phyloP scores from a whole-genome alignment of 1,140 invertebrate genomes.

The Musca vetustissima region DNA sequence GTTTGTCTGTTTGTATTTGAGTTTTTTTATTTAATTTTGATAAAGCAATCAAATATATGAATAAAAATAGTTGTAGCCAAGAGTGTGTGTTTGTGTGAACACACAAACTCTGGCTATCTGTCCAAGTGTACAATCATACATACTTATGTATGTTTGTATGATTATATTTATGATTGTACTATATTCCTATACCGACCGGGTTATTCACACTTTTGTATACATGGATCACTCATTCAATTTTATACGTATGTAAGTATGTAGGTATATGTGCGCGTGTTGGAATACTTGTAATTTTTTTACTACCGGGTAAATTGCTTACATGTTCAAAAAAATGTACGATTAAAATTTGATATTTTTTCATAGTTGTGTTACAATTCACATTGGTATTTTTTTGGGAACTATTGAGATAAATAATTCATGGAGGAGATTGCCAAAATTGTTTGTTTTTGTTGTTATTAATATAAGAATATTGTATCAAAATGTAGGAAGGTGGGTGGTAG shows the following conservation, averaged over 20 bases:
- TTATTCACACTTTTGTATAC: background rate
- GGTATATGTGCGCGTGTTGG: background rate
- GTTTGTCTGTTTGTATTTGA: background rate
- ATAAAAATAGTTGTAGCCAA: background rate
- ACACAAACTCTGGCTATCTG: background rate
- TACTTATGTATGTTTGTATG: constrained; percentile 3
- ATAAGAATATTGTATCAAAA: too few relatives aligned
- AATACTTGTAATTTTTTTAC: background rate
- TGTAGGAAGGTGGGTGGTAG: too few relatives aligned
- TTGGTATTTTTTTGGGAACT: too few relatives aligned
- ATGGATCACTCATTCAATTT: background rate
- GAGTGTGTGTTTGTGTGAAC: background rate
- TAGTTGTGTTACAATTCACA: background rate
- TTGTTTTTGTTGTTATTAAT: too few relatives aligned
- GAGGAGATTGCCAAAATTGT: too few relatives aligned
- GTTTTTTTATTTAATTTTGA: constrained; percentile 14
- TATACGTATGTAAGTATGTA: background rate
- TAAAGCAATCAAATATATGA: constrained; percentile 17
- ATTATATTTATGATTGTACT: background rate
- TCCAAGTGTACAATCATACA: background rate
- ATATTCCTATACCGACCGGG: too few relatives aligned
- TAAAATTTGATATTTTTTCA: background rate
- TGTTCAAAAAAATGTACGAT: background rate
- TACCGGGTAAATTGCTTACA: background rate
- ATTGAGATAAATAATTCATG: too few relatives aligned